Evolutionary conservation across 2,888 invertebrate species (phyloP).

Genomic region (Trachelus troglodyta): DNA sequence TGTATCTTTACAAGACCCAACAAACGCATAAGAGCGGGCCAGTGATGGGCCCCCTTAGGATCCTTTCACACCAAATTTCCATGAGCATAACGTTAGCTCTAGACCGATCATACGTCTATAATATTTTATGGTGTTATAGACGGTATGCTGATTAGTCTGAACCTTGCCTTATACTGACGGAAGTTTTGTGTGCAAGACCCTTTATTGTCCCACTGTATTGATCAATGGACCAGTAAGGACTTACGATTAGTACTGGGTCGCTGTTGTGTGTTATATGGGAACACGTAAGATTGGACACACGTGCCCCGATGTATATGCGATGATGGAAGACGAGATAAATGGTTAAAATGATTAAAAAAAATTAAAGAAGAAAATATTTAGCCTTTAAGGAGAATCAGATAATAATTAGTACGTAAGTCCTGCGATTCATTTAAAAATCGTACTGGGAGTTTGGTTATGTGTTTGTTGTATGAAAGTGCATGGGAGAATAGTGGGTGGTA

Average conservation of each 20-base stretch:
- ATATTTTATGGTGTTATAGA: no score
- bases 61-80: no score
- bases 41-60: background rate
- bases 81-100: no score
- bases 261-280: background rate
- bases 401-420: slow-evolving; percentile 64
- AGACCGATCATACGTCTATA: no score
- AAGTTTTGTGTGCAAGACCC: no score
- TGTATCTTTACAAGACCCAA: background rate
- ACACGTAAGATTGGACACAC: background rate
- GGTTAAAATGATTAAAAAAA: background rate
- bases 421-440: slow-evolving; percentile 10
- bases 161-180: no score
- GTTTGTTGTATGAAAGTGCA: slow-evolving; percentile 7
- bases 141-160: no score
- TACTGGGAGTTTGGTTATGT: background rate
- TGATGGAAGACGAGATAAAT: background rate
- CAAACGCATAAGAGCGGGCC: background rate
- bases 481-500: slow-evolving; percentile 7
- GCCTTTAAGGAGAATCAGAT: slow-evolving; percentile 53
- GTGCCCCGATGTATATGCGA: background rate
- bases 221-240: background rate
- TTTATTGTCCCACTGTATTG: no score
- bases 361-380: slow-evolving; percentile 29
- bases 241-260: background rate